Base-by-base conservation (phyloP, 2,888 invertebrate genomes). In the Noctua fimbriata region DNA sequence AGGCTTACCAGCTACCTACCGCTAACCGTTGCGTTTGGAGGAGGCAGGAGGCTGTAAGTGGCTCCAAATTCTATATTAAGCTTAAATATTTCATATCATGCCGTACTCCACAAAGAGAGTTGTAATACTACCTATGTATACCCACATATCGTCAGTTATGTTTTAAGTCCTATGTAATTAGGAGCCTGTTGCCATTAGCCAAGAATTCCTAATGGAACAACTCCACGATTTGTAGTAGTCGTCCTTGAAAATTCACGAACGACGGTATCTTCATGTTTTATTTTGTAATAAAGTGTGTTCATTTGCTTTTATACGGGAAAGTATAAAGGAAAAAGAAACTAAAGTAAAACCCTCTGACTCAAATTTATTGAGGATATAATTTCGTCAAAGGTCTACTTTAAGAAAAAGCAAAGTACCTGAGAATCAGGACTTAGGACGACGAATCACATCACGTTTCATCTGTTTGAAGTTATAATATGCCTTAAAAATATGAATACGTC, bases 1-100 rank as follows among this genome's bases (percentile, higher is more conserved):
- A 89, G 91, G 66, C 86, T 93, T 0, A 94, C 95, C 52, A 96
- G 95, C 81, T 93, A 92, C 66, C 79, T 96, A 41, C 96, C 96
- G 0, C 89, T 96, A 0, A 93, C 94, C 0, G 76, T 89, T 0
- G 73, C 93, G 0, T 96, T 96, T 65, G 96, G 96, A 21, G 96
- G 96, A 21, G 96, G 96, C 1, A 89, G 92, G 63, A 89, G 93
- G 87, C 87, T 96, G 96, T 96, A 88, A 95, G 95, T 90, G 63
- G 10, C 7, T n/a, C 44, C 28, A 14, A 14, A 41, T n/a, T 44
- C 14, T 41, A 14, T 41, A 66, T 24, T 7, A 24, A 66, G 24
- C 41, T n/a, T 66, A 7, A 18, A 24, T 24, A 41, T 21, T 24
- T 66, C 0, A 41, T 2, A 41, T 44, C 41, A 67, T n/a, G n/a